phyloP scores from a whole-genome alignment of 2,113 vertebrate species.

The Hemiscyllium ocellatum region DNA sequence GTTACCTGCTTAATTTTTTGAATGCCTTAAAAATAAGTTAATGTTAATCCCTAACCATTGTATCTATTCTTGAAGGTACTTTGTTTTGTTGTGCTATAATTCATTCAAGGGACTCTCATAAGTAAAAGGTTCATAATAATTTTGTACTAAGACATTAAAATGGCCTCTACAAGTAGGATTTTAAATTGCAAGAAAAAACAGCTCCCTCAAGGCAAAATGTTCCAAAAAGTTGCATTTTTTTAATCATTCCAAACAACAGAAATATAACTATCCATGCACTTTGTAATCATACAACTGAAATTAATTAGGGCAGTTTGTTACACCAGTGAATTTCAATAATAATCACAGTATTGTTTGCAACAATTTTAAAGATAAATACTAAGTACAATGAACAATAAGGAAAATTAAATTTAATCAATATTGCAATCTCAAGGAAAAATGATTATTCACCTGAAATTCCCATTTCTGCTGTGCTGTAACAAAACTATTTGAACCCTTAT shows the following conservation, averaged over 20 bases:
- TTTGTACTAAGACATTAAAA: background rate
- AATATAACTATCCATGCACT: background rate
- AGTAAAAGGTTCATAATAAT: background rate
- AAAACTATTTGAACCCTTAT: conserved; percentile 67
- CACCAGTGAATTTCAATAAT: background rate
- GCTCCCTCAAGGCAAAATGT: background rate
- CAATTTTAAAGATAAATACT: background rate
- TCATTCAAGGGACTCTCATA: background rate
- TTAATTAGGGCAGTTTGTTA: background rate
- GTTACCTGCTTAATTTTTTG: background rate
- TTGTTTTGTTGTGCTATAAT: background rate
- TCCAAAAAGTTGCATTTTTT: background rate
- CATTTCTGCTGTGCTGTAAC: conserved; percentile 72
- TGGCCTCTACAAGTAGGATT: background rate
- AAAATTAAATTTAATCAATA: background rate
- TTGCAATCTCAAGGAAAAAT: conserved; percentile 32
- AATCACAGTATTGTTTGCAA: background rate
- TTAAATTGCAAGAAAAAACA: background rate
- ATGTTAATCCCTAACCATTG: background rate
- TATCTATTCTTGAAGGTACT: background rate
- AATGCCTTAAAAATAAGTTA: background rate
- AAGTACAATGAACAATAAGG: background rate
- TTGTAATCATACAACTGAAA: background rate
- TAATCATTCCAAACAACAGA: background rate
- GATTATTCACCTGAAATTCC: conserved; percentile 72